Conservation (phyloP, 2,797 vertebrate species). For the Neomorphus geoffroyi region DNA sequence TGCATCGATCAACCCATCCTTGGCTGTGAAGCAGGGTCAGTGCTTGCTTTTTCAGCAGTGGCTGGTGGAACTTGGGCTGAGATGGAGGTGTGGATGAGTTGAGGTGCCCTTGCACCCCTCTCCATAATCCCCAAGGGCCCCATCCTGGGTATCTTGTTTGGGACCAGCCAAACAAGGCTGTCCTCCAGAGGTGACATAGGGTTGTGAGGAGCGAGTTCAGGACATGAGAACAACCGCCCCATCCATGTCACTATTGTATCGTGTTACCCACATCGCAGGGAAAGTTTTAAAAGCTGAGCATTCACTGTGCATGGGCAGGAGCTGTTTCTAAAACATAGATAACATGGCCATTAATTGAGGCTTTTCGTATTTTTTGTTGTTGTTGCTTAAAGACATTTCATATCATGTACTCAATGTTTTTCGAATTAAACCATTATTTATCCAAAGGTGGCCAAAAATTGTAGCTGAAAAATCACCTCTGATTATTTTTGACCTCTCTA, state of each 20-base stretch:
- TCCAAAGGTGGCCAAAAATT: constrained; percentile 57
- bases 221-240: accelerated
- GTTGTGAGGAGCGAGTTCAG: background rate
- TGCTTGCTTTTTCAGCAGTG: background rate
- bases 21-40: background rate
- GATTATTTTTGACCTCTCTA: constrained; percentile 67
- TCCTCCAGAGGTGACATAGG: background rate
- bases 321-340: constrained; percentile 29
- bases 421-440: constrained; percentile 54
- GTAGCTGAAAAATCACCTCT: constrained; percentile 51
- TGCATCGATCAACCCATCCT: background rate
- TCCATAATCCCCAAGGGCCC: background rate
- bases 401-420: constrained; percentile 37
- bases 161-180: background rate
- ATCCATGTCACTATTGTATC: background rate
- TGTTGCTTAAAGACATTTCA: constrained; percentile 41
- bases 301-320: background rate
- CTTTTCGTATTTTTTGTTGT: constrained; percentile 46
- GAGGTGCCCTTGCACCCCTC: background rate
- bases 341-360: background rate
- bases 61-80: background rate
- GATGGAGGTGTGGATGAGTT: accelerated
- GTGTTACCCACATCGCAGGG: background rate
- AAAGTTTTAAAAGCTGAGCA: constrained; percentile 2
- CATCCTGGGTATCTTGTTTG: background rate